These are phyloP conservation scores for Meteorus cinctellus DNA, from an alignment of 2,888 invertebrate genomes.

Conservation along the genomic window DNA sequence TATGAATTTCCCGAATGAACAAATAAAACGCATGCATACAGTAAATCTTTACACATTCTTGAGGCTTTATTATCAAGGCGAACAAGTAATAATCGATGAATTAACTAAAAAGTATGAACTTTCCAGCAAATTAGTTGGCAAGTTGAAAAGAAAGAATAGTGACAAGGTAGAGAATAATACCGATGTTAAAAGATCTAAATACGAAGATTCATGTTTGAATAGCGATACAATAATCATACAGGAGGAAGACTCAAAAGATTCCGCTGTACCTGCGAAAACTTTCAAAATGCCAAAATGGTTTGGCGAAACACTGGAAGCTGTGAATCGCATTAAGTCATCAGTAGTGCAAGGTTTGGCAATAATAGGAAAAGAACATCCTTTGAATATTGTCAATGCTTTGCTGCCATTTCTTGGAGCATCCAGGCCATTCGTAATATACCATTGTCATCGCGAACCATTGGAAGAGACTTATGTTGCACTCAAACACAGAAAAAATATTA, in stretches of 20 bases:
- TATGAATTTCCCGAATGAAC: constrained; percentile 85
- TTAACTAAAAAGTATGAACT: constrained; percentile 41
- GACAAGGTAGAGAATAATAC: constrained; percentile 51
- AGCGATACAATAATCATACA: constrained; percentile 35
- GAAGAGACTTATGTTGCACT: constrained; percentile 87
- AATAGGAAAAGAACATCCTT: constrained; percentile 89
- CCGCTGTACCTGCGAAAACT: neutral
- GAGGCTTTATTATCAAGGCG: constrained; percentile 80
- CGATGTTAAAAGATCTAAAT: constrained; percentile 21
- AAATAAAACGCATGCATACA: constrained; percentile 81
- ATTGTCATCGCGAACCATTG: constrained; percentile 86
- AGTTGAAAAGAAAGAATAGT: constrained; percentile 60
- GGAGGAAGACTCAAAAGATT: constrained; percentile 39
- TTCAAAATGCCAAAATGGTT: constrained; percentile 62
- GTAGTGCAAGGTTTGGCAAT: constrained; percentile 87
- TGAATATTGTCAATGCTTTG: constrained; percentile 84
- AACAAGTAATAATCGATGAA: constrained; percentile 60
- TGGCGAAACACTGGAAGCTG: constrained; percentile 75
- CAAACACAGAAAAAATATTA: constrained; percentile 82
- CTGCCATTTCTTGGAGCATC: constrained; percentile 86
- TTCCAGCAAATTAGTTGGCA: constrained; percentile 47
- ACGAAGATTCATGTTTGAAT: constrained; percentile 18
- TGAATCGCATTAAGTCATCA: constrained; percentile 75
- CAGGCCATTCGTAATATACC: constrained; percentile 90
- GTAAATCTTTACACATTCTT: constrained; percentile 86